These are phyloP conservation scores for Bellardia bayeri DNA, from an alignment of 2,888 invertebrate species.

Conservation along the genomic window DNA sequence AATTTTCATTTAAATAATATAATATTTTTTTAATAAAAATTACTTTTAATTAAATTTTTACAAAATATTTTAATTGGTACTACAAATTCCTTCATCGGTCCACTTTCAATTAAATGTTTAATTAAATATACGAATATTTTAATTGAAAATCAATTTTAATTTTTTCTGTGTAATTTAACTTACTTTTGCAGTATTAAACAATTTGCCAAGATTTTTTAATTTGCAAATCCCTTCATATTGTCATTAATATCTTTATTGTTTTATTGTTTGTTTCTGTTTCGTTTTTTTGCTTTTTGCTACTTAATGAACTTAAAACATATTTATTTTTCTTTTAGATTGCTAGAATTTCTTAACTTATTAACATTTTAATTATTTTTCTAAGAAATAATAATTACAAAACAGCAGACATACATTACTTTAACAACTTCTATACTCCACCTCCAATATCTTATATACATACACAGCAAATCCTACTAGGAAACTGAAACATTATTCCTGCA, in stretches of 20 bases:
- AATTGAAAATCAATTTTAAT: no score
- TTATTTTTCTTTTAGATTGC: not conserved
- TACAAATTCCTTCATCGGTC: no score
- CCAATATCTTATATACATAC: not conserved
- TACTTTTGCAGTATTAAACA: no score
- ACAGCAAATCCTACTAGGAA: not conserved
- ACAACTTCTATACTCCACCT: not conserved
- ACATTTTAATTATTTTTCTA: constrained; percentile 70
- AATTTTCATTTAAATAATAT: no score
- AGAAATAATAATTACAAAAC: constrained; percentile 57
- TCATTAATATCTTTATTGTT: constrained; percentile 5
- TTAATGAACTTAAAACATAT: no score
- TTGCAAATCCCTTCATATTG: not conserved
- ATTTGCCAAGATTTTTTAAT: not conserved
- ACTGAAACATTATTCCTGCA: not conserved
- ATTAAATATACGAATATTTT: no score
- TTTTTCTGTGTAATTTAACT: no score
- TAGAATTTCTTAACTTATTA: constrained; percentile 61
- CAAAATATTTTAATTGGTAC: no score
- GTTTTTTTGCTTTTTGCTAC: not conserved
- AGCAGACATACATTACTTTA: constrained; percentile 9
- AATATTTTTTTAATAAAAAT: no score
- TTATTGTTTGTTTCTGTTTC: not conserved
- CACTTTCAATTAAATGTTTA: no score
- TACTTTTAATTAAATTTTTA: no score